A percentile compares a stretch with the other conserved stretches of the same genome.
Conservation (phyloP, 2,113 vertebrate species). For the Argyrosomus japonicus region DNA sequence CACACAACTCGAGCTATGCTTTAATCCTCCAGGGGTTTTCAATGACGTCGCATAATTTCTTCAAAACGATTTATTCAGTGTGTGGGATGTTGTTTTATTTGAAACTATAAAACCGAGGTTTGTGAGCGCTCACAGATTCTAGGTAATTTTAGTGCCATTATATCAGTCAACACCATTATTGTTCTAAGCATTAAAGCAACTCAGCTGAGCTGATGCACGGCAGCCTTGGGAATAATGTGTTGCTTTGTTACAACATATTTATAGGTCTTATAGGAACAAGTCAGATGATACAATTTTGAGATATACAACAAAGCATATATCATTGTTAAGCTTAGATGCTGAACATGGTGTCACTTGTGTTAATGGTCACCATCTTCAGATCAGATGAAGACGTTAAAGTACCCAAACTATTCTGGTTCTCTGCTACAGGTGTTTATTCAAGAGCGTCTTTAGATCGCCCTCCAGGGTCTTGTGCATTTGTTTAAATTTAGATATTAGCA, state of each 20-base stretch:
- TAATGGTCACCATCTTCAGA: background rate
- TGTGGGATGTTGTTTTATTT: slow-evolving; percentile 36
- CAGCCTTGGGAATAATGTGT: background rate
- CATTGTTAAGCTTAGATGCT: background rate
- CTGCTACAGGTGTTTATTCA: too few species aligned
- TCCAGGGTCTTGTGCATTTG: background rate
- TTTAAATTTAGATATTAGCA: background rate
- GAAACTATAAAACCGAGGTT: slow-evolving; percentile 33
- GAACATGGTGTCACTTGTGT: background rate
- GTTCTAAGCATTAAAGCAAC: slow-evolving; percentile 13
- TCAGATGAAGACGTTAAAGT: background rate
- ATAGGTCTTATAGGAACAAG: background rate
- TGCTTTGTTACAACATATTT: background rate
- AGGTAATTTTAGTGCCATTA: slow-evolving; percentile 47
- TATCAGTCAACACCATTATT: slow-evolving; percentile 19
- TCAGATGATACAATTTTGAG: slow-evolving; percentile 18
- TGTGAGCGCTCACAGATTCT: slow-evolving; percentile 1
- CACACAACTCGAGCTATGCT: slow-evolving; percentile 30
- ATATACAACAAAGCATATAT: background rate
- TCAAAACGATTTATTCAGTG: slow-evolving; percentile 39
- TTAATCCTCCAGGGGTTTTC: slow-evolving; percentile 50
- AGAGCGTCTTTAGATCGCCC: background rate
- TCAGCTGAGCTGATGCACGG: background rate
- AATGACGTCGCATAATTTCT: slow-evolving; percentile 30
- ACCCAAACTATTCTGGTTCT: too few species aligned